Percentiles rank a stretch among this genome's conserved stretches.
Evolutionary conservation across 1,140 invertebrate genomes (phyloP).

Genomic region (Ooceraea biroi): DNA sequence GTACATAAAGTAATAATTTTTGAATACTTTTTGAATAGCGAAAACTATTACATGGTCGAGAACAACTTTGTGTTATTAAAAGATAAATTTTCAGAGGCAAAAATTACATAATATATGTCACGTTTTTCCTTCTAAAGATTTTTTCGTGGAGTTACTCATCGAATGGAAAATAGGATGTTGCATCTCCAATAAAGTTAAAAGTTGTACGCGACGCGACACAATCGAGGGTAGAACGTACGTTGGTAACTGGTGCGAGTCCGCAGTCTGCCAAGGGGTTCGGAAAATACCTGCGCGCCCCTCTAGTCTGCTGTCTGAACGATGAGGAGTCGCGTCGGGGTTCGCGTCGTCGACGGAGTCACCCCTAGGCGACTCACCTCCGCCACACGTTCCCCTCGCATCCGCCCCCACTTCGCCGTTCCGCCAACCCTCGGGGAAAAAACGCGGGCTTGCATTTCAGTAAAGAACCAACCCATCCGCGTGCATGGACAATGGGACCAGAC

Average conservation of each 20-base stretch:
- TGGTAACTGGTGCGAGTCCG: neutral
- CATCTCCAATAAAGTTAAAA: conserved; percentile 71
- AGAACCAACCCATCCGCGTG: conserved; percentile 75
- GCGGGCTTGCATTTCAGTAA: conserved; percentile 75
- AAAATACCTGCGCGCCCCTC: conserved; percentile 69
- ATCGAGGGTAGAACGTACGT: conserved; percentile 57
- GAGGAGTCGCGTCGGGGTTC: conserved; percentile 71
- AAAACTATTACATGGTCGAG: neutral
- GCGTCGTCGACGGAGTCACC: conserved; percentile 64
- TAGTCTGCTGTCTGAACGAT: conserved; percentile 63
- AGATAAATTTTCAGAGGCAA: neutral
- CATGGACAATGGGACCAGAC: conserved; percentile 76
- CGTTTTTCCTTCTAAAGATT: neutral
- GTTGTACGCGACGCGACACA: conserved; percentile 51
- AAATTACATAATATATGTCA: neutral
- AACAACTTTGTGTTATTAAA: neutral
- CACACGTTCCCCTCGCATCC: neutral
- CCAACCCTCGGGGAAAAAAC: conserved; percentile 60
- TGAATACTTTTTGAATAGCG: neutral
- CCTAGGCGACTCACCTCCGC: conserved; percentile 38
- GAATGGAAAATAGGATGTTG: conserved; percentile 16
- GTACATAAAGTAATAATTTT: conserved; percentile 22
- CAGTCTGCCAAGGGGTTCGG: conserved; percentile 31
- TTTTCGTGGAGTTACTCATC: neutral
- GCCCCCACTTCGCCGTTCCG: conserved; percentile 19